Percentiles rank a stretch among this genome's conserved stretches.
Conservation (phyloP, 2,888 invertebrate species). For the Amblyteles armatorius region DNA sequence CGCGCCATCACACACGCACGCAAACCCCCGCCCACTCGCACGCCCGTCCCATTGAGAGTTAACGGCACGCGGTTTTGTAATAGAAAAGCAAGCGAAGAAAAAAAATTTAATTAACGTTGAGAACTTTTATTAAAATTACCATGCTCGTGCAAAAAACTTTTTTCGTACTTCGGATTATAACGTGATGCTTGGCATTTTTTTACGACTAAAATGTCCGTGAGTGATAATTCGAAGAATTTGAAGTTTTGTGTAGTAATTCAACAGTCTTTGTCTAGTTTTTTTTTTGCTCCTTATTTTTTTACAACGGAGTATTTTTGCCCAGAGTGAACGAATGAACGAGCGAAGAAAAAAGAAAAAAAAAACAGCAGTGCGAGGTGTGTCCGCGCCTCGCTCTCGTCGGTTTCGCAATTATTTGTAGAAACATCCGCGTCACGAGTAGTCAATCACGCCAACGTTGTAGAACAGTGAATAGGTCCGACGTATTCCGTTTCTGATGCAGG, state of each 20-base stretch:
- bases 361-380: not conserved
- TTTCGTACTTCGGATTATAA: no score
- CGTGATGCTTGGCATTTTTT: not conserved
- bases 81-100: not conserved
- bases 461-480: not conserved
- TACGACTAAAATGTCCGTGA: not conserved
- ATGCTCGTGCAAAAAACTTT: no score
- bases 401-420: slow-evolving; percentile 45
- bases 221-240: no score
- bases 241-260: no score
- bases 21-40: not conserved
- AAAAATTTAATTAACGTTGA: not conserved
- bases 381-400: not conserved
- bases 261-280: no score
- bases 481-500: slow-evolving; percentile 6
- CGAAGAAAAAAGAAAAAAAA: not conserved
- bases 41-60: slow-evolving; percentile 5
- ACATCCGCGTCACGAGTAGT: slow-evolving; percentile 54
- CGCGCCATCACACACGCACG: not conserved
- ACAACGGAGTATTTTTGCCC: not conserved
- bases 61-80: slow-evolving; percentile 7
- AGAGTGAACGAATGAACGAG: no score
- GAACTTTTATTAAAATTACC: not conserved
- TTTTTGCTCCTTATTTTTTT: not conserved
- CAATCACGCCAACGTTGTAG: slow-evolving; percentile 46